Evolutionary conservation across 2,113 vertebrate genomes (phyloP).

Genomic region (Labeo catla): DNA sequence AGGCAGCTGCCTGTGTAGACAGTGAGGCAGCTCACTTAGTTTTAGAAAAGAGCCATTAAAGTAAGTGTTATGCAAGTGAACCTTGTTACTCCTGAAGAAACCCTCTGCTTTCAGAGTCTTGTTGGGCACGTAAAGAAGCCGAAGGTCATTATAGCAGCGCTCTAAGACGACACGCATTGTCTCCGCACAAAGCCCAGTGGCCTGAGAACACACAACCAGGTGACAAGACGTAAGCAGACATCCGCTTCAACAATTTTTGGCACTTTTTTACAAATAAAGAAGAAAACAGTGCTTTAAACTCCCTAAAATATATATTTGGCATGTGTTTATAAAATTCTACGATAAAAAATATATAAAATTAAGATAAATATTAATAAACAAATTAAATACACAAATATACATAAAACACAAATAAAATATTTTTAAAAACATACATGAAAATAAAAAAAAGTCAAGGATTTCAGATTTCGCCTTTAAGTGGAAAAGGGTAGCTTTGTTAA

Average conservation of each 20-base stretch:
- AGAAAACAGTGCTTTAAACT: not conserved
- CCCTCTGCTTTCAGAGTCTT: slow-evolving; percentile 97
- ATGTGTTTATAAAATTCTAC: not conserved
- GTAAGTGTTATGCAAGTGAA: slow-evolving; percentile 57
- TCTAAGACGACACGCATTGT: slow-evolving; percentile 95
- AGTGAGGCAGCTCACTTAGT: not conserved
- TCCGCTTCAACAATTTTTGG: not conserved
- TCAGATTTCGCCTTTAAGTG: not conserved
- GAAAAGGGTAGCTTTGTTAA: not conserved
- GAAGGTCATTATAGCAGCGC: slow-evolving; percentile 95
- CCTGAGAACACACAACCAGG: slow-evolving; percentile 68
- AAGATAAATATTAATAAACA: not conserved
- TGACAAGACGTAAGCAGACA: not conserved
- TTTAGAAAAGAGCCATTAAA: not conserved
- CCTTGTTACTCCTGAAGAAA: slow-evolving; percentile 99
- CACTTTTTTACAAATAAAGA: not conserved
- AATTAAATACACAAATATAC: not conserved
- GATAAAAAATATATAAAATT: not conserved
- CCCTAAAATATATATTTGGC: not conserved
- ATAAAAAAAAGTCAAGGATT: not conserved
- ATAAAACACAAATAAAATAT: not conserved
- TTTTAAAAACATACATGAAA: not conserved
- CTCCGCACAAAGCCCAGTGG: slow-evolving; percentile 83
- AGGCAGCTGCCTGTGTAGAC: not conserved
- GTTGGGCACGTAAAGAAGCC: slow-evolving; percentile 88